Conservation (phyloP, 2,888 invertebrate genomes). For the Idaea aversata region DNA sequence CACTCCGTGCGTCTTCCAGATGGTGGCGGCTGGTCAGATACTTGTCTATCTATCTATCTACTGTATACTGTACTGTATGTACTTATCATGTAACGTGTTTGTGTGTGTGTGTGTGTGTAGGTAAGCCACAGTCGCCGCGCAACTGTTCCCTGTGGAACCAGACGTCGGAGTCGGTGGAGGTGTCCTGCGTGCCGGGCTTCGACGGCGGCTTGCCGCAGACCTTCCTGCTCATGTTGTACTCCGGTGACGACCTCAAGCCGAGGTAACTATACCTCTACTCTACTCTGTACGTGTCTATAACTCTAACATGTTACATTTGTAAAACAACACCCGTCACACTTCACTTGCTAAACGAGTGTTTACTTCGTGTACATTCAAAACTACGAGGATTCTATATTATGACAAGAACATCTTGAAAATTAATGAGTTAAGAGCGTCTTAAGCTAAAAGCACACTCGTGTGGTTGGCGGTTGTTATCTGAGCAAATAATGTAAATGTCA, state of each 20-base stretch:
- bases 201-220: slow-evolving; percentile 94
- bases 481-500: slow-evolving; percentile 25
- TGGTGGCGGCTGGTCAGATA: slow-evolving; percentile 90
- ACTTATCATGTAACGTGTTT: background rate
- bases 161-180: slow-evolving; percentile 90
- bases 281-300: too few species aligned
- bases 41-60: background rate
- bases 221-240: slow-evolving; percentile 90
- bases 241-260: slow-evolving; percentile 50
- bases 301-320: too few species aligned
- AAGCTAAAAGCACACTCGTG: slow-evolving; percentile 20
- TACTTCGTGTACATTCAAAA: slow-evolving; percentile 7
- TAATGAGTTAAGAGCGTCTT: slow-evolving; percentile 20
- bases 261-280: slow-evolving; percentile 44
- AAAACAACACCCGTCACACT: too few species aligned
- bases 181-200: slow-evolving; percentile 90
- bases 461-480: slow-evolving; percentile 21
- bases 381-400: slow-evolving; percentile 10
- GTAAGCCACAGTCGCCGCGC: slow-evolving; percentile 90
- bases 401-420: slow-evolving; percentile 12
- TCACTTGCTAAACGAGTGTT: background rate
- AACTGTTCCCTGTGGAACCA: slow-evolving; percentile 93
- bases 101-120: slow-evolving; percentile 59
- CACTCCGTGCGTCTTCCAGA: slow-evolving; percentile 92
- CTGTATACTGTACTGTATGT: background rate